These are phyloP conservation scores for Ciconia maguari DNA, from an alignment of 2,113 vertebrate genomes.

Conservation along the genomic window DNA sequence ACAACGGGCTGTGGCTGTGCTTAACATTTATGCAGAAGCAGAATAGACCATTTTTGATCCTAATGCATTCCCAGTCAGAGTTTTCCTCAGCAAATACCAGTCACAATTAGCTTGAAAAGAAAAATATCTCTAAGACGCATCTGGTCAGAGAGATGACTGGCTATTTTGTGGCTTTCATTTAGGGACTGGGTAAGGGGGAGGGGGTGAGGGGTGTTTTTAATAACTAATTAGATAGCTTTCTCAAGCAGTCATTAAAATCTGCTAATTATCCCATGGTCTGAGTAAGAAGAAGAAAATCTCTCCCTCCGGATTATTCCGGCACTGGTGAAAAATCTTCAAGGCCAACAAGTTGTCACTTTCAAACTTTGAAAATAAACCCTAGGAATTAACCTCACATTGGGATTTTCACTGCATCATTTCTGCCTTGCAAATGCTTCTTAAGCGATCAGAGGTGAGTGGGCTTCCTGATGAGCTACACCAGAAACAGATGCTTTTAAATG, in stretches of 20 bases:
- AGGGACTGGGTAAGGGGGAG: not conserved
- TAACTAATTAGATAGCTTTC: conserved; percentile 63
- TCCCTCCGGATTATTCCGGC: not conserved
- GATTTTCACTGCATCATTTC: not conserved
- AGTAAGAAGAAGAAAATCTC: conserved; percentile 34
- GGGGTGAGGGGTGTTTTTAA: not conserved
- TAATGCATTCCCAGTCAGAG: not conserved
- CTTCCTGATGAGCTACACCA: not conserved
- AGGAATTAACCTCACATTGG: not conserved
- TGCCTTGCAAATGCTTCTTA: not conserved
- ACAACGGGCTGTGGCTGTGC: not conserved
- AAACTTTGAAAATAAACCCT: not conserved
- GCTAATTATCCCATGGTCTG: conserved; percentile 61
- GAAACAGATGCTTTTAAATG: not conserved
- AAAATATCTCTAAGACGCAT: not conserved
- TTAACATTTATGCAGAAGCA: not conserved
- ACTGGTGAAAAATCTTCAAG: conserved; percentile 22
- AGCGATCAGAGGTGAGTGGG: not conserved
- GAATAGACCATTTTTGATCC: not conserved
- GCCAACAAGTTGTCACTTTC: conserved; percentile 27
- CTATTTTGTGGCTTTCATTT: conserved; percentile 13
- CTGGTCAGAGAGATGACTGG: not conserved
- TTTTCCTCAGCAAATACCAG: not conserved
- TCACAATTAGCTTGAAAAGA: conserved; percentile 25
- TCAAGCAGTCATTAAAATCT: conserved; percentile 63